phyloP scores from a whole-genome alignment of 2,113 vertebrate species.

The Rhodinocichla rosea region DNA sequence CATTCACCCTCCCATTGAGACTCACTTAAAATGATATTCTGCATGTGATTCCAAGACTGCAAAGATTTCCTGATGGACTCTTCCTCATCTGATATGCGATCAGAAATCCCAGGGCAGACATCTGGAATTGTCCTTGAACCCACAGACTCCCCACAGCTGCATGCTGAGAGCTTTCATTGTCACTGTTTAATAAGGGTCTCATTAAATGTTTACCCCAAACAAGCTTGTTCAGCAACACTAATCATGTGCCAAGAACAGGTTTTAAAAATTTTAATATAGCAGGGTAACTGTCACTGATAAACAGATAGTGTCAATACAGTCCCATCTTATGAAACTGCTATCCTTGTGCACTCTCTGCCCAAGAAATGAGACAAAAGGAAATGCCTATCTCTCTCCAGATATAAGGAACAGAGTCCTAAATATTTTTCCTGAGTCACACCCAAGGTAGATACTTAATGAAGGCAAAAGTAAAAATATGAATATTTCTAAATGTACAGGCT shows the following conservation, averaged over 20 bases:
- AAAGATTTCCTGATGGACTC: not conserved
- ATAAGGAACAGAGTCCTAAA: not conserved
- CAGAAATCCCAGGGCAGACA: not conserved
- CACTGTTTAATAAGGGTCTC: not conserved
- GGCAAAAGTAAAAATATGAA: not conserved
- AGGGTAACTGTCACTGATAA: not conserved
- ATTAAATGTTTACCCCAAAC: not conserved
- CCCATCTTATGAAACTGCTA: not conserved
- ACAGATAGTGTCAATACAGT: not conserved
- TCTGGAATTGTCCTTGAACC: fast-evolving
- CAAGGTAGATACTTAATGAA: not conserved
- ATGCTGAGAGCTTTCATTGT: not conserved
- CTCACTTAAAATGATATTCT: not conserved
- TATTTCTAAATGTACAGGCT: not conserved
- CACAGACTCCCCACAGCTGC: not conserved
- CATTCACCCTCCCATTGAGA: not conserved
- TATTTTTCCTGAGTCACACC: not conserved
- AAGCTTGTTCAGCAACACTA: not conserved
- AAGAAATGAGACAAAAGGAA: not conserved
- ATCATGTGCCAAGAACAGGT: not conserved
- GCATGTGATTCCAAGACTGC: not conserved
- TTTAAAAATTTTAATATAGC: not conserved
- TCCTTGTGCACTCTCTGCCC: not conserved
- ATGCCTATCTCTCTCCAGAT: not conserved
- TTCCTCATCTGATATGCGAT: not conserved